Base-by-base conservation (phyloP, 1,140 invertebrate species). In the Acarapis woodi region DNA sequence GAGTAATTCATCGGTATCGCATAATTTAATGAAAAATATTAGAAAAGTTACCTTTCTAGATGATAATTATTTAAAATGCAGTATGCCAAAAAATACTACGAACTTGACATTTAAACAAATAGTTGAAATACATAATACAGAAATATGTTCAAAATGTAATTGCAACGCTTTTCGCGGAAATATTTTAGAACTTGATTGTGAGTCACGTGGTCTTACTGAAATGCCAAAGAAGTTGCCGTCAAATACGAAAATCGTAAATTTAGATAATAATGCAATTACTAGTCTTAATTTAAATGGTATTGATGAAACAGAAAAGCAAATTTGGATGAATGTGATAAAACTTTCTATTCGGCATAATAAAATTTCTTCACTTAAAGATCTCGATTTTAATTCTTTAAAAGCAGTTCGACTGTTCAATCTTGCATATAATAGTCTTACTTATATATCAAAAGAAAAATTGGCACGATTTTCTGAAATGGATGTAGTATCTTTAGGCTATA, bases 71-170 rank as follows among this genome's bases (percentile, higher is more conserved):
- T n/a, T n/a, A n/a, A n/a, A n/a, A n/a, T n/a, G n/a, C n/a, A n/a
- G n/a, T n/a, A n/a, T n/a, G n/a, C n/a, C n/a, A n/a, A n/a, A n/a
- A n/a, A n/a, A n/a, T n/a, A n/a, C n/a, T n/a, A n/a, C n/a, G n/a
- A n/a, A n/a, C n/a, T n/a, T 29, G 28, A 29, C 28, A 4, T 10
- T 29, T 12, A 15, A 29, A 29, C 28, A 29, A 29, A 15, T 15
- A 8, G 12, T 8, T 12, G 37, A 41, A 26, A 35, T 45, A 5
- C 22, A 36, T 22, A 35, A 44, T 15, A 40, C 37, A 8, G 23
- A 28, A 1, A 45, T 42, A 3, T 47, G 46, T 36, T 34, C 40
- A 23, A 34, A 42, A 37, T 47, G 46, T 29, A 41, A 45, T 33
- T 47, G 46, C 21, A 33, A 25, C 2, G 28, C 42, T 9, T 30